phyloP scores from a whole-genome alignment of 2,888 invertebrate genomes.

The Tipula vernalis region DNA sequence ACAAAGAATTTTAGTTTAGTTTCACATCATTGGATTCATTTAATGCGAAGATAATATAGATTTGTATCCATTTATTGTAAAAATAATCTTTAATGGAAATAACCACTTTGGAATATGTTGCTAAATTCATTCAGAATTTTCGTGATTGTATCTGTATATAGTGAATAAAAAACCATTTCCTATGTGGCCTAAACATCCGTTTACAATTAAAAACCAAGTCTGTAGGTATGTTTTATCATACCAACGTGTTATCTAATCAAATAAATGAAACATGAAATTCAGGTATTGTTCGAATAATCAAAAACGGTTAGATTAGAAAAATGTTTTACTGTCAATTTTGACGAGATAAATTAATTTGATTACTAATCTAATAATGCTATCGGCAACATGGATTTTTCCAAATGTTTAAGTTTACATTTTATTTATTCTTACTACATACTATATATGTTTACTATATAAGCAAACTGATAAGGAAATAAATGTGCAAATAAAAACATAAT shows the following conservation, averaged over 20 bases:
- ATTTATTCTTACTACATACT: no score
- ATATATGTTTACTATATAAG: no score
- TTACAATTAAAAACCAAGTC: neutral
- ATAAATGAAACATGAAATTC: neutral
- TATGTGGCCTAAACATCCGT: neutral
- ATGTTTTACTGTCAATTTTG: neutral
- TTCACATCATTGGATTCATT: neutral
- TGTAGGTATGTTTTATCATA: neutral
- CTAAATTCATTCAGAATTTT: no score
- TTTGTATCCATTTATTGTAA: neutral
- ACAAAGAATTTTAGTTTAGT: neutral
- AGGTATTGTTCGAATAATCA: neutral
- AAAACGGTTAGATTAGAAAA: neutral
- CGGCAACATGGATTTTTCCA: neutral
- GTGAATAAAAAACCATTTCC: neutral
- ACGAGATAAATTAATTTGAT: neutral
- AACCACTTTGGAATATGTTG: no score
- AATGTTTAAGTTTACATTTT: neutral
- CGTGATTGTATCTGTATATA: neutral
- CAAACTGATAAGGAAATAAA: no score
- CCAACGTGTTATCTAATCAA: neutral
- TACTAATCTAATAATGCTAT: neutral
- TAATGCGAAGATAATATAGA: no score
- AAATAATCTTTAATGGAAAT: no score
- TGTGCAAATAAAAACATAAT: no score